Evolutionary conservation across 2,888 invertebrate genomes (phyloP), one percentile per base, ranked within the genome.

Genomic region (Macrosoma leucophasiata): DNA sequence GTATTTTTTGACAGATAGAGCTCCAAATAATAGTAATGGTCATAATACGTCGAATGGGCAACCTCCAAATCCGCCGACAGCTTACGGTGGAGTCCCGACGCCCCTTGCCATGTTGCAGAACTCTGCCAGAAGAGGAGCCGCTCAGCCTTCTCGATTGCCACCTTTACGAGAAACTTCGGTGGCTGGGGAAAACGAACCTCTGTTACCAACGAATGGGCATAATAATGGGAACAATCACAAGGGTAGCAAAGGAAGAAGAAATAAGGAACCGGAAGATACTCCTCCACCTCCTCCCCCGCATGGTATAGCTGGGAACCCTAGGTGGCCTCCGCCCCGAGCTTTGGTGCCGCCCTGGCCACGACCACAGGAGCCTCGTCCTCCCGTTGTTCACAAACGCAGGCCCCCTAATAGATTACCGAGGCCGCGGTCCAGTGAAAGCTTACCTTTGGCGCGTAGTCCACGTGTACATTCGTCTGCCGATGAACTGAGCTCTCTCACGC

Each of bases 1-100:
- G 0, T 96, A 95, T 63, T 95, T 96, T 65, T 84, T 96, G n/a
- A 91, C 90, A 11, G 94, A 94, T 50, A 85, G 92, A 46, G 72
- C 79, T 1, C 79, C 86, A 10, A 71, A 82, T 0, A 72, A 66
- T 28, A 60, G 62, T 2, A 62, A 45, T 11, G 46, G 50, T 4
- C 62, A 62, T 20, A 71, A 60, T 24, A 48, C 62, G 2, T 44
- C 63, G 0, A 75, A 65, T 24, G 62, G 65, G 1, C 65, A 57
- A 15, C 56, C 75, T 1, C 64, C 58, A 13, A 78, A 72, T 32
- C 78, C 84, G 1, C 75, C 82, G 1, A 62, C 72, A 0, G 75
- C 75, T 52, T 91, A 90, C 55, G 91, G 91, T 1, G 91, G 91
- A 9, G 90, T 91, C 5, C 89, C 91, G 0, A 91, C 91, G 2